These are phyloP conservation scores for Parazoanthus darwini DNA, from an alignment of 92 coral and sea anemone genomes.

Conservation along the genomic window DNA sequence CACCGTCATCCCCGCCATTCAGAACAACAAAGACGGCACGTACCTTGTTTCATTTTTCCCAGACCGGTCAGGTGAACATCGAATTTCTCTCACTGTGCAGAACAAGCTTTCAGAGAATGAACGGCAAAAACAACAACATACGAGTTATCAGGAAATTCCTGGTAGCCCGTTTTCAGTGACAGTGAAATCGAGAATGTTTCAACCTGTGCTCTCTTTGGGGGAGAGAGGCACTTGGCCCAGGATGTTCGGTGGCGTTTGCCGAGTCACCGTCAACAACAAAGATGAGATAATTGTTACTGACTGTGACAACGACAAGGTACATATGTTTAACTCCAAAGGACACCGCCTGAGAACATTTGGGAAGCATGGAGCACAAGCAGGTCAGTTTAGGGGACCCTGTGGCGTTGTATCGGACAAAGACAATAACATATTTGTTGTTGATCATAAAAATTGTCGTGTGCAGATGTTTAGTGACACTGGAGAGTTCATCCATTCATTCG, in stretches of 20 bases:
- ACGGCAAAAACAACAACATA: too few relatives aligned
- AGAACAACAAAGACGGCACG: too few relatives aligned
- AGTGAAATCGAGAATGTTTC: slow-evolving; percentile 16
- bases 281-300: not conserved
- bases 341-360: not conserved
- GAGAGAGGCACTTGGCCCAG: not conserved
- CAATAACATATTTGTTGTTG: too few relatives aligned
- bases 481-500: not conserved
- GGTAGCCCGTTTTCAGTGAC: not conserved
- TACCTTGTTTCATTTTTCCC: too few relatives aligned
- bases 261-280: slow-evolving; percentile 27
- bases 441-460: not conserved
- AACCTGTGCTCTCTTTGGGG: slow-evolving; percentile 19
- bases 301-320: slow-evolving; percentile 13
- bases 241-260: not conserved
- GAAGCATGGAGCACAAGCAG: not conserved
- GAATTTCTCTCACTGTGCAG: too few relatives aligned
- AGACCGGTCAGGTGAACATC: too few relatives aligned
- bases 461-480: slow-evolving; percentile 16
- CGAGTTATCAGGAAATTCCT: too few relatives aligned
- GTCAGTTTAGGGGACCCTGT: not conserved
- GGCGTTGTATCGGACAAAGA: slow-evolving; percentile 30
- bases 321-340: not conserved
- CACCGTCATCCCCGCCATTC: too few relatives aligned
- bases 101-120: too few relatives aligned